Conservation (phyloP, 2,113 vertebrate species). For the Oxyura jamaicensis region DNA sequence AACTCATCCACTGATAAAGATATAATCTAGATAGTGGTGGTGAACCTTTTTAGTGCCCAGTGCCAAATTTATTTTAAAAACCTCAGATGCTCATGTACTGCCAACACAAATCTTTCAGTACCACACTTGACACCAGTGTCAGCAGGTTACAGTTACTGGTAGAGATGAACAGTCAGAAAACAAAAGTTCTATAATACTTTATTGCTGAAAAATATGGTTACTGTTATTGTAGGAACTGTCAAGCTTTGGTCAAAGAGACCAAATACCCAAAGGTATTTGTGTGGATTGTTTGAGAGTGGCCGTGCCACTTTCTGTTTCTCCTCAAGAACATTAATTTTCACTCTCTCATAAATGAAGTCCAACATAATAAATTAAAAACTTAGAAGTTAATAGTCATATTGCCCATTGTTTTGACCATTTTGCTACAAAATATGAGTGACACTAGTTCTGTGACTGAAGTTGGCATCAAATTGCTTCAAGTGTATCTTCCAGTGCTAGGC, state of each 20-base stretch:
- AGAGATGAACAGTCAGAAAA: conserved; percentile 19
- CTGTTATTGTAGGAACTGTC: neutral
- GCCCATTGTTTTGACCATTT: neutral
- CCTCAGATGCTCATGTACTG: neutral
- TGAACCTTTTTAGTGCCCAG: neutral
- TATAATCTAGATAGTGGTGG: neutral
- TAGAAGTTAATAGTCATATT: neutral
- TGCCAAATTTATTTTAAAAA: conserved; percentile 32
- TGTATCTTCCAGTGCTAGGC: neutral
- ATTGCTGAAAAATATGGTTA: neutral
- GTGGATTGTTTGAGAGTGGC: neutral
- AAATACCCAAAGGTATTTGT: neutral
- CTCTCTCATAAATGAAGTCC: neutral
- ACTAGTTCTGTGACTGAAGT: neutral
- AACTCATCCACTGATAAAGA: conserved; percentile 7
- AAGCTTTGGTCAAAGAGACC: neutral
- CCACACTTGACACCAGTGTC: neutral
- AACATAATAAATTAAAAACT: neutral
- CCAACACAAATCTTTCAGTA: conserved; percentile 25
- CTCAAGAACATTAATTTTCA: neutral
- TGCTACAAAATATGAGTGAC: neutral
- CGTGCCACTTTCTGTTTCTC: neutral
- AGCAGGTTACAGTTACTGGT: neutral
- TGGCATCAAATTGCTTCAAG: neutral
- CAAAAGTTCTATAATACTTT: neutral